Percentiles rank a stretch among this genome's conserved stretches.
phyloP scores from a whole-genome alignment of 2,888 invertebrate species.

The Thecophora atra region DNA sequence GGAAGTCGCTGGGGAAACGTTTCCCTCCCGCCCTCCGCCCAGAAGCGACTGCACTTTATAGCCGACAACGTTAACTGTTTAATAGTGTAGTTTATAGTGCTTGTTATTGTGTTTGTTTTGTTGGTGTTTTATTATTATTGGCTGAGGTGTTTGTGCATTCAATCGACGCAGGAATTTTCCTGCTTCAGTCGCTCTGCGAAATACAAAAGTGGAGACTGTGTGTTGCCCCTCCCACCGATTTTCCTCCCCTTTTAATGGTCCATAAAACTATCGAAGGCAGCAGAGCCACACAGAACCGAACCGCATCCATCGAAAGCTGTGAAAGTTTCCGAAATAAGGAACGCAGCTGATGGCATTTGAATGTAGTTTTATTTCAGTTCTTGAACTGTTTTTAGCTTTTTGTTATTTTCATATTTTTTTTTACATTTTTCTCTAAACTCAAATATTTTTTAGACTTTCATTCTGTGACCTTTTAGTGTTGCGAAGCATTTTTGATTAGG shows the following conservation, averaged over 20 bases:
- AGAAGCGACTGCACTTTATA: not conserved
- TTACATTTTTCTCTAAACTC: too few species aligned
- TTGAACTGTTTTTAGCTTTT: too few species aligned
- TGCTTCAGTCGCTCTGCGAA: conserved; percentile 37
- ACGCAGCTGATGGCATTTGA: too few species aligned
- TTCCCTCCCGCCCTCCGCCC: too few species aligned
- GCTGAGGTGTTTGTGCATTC: conserved; percentile 57
- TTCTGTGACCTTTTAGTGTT: too few species aligned
- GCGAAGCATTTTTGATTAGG: too few species aligned
- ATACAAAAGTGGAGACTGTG: not conserved
- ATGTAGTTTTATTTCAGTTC: too few species aligned
- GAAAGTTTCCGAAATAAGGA: too few species aligned
- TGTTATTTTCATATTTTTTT: too few species aligned
- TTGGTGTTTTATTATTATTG: conserved; percentile 22
- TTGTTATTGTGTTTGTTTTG: conserved; percentile 5
- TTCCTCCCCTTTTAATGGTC: conserved; percentile 52
- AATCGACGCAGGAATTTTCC: conserved; percentile 49
- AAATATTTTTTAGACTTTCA: too few species aligned
- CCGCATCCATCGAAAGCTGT: too few species aligned
- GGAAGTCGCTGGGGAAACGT: not conserved
- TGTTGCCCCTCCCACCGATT: too few species aligned
- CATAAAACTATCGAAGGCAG: conserved; percentile 58
- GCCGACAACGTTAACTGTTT: not conserved
- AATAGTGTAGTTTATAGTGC: not conserved
- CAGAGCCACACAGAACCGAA: not conserved